Base-by-base conservation (phyloP, 2,797 vertebrate species). In the Rhyacichthys aspro region DNA sequence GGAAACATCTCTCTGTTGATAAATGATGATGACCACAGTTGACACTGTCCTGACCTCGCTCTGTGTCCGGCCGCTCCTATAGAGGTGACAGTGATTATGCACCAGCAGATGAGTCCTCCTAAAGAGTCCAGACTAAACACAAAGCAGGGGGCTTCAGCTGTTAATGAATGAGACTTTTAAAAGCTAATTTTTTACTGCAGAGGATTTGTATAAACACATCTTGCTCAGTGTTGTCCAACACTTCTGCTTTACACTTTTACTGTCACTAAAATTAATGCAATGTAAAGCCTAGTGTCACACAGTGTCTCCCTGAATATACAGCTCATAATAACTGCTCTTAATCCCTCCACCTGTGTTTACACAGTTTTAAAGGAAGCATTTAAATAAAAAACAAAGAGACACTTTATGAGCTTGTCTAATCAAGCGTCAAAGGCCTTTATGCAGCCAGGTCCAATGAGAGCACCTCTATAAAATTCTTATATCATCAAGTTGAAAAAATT, bases 301-400 rank as follows among this genome's bases (percentile, higher is more conserved):
- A 66, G 62, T 73, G 63, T 59, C 59, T 76, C 55, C 70, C 19
- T 67, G 67, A 81, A 78, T 73, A 78, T 43, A 48, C 50, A 18
- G 63, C 48, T 34, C 48, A 61, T 63, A 72, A 59, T 74, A 59
- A 79, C 48, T 36, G 47, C 56, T 55, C 36, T 2, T 19, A 14
- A 10, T 63, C 44, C 43, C 52, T 76, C 66, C 46, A 64, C 63
- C 64, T 77, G 74, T 81, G 73, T 86, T 80, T 73, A 82, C 73
- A 63, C 61, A 39, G 18, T 36, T 19, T 53, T 38, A 53, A 38
- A 53, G 16, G 3, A 14, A 18, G 33, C 18, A 5, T 23, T 9
- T 5, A 5, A 5, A 28, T 28, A 28, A 14, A 54, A 69, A 65
- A 75, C 72, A 80, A 70, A 61, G 49, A 73, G 36, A 42, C 59